Conservation (phyloP, 2,888 invertebrate species). For the Synergus japonicus region DNA sequence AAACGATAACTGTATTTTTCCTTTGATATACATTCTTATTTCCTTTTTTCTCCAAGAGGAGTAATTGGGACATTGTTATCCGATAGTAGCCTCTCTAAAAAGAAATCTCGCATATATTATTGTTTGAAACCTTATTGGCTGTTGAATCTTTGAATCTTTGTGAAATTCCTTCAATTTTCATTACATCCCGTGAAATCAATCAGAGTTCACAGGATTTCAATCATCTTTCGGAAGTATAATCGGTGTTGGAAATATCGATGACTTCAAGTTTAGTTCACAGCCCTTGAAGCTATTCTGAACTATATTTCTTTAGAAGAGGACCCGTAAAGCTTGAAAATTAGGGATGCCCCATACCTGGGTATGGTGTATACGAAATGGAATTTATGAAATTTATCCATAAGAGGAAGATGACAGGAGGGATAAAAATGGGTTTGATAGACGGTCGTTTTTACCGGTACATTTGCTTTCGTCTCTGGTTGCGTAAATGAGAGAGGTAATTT, state of each 20-base stretch:
- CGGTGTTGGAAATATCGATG: not conserved
- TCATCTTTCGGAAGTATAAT: too few relatives aligned
- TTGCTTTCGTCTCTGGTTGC: constrained; percentile 33
- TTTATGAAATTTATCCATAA: constrained; percentile 18
- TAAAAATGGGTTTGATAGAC: constrained; percentile 15
- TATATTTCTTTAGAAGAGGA: not conserved
- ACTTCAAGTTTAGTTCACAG: not conserved
- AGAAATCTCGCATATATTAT: too few relatives aligned
- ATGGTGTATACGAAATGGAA: constrained; percentile 3
- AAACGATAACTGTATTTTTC: constrained; percentile 69
- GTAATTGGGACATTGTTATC: constrained; percentile 1
- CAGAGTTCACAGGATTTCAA: too few relatives aligned
- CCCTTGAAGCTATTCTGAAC: not conserved
- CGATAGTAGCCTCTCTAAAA: not conserved
- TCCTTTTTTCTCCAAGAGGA: constrained; percentile 42
- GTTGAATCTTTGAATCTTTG: not conserved
- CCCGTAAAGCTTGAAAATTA: not conserved
- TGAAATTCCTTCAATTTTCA: not conserved
- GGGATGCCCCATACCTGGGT: not conserved
- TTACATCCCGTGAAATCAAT: too few relatives aligned
- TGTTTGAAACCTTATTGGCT: too few relatives aligned
- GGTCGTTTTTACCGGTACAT: constrained; percentile 23
- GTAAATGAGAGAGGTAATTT: constrained; percentile 38
- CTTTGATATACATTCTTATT: constrained; percentile 62
- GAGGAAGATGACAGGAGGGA: not conserved